These are phyloP conservation scores for Propsilocerus akamusi DNA, from an alignment of 1,140 invertebrate genomes.

Conservation along the genomic window DNA sequence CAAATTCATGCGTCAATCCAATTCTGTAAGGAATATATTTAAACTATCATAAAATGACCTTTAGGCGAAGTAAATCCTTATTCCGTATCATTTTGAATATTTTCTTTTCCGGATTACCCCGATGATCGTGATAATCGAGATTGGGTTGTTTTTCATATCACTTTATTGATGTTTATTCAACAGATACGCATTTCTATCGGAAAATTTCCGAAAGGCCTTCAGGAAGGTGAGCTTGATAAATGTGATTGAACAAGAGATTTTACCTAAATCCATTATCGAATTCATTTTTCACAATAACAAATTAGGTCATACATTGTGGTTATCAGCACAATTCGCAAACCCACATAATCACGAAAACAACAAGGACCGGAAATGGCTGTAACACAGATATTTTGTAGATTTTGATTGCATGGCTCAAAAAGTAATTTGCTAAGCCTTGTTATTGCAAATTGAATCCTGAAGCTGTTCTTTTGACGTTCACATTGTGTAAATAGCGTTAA, in stretches of 20 bases:
- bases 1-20: constrained; percentile 88
- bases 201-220: constrained; percentile 72
- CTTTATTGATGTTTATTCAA: no score
- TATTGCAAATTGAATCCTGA: neutral
- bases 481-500: neutral
- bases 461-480: neutral
- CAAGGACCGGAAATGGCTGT: neutral
- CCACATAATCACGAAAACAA: neutral
- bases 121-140: no score
- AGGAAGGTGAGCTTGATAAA: constrained; percentile 27
- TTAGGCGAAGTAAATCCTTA: no score
- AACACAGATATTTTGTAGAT: neutral
- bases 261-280: neutral
- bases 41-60: no score
- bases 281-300: neutral
- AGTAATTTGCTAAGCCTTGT: neutral
- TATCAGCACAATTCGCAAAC: neutral
- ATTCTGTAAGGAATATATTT: constrained; percentile 96
- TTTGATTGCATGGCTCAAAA: no score
- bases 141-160: no score
- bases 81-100: no score
- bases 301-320: neutral
- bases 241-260: neutral
- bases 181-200: constrained; percentile 63
- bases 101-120: no score